Conservation (phyloP, 2,888 invertebrate genomes). For the Andrena hattorfiana region DNA sequence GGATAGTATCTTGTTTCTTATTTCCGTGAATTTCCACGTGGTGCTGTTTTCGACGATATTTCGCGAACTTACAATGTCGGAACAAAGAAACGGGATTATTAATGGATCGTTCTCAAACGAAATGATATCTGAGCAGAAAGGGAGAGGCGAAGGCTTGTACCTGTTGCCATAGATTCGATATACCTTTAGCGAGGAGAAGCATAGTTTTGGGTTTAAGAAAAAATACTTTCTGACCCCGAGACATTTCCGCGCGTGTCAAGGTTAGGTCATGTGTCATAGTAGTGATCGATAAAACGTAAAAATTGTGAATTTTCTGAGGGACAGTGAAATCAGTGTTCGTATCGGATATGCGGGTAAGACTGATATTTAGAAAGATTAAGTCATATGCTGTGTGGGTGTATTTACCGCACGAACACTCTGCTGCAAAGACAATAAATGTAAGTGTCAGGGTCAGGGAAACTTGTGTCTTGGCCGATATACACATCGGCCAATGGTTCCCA, state of each 20-base stretch:
- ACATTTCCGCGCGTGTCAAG: conserved; percentile 73
- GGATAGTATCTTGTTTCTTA: not conserved
- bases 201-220: conserved; percentile 2
- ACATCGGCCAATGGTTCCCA: conserved; percentile 91
- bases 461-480: conserved; percentile 85
- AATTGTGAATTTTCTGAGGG: conserved; percentile 30
- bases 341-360: not conserved
- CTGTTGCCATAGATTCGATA: not conserved
- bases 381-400: conserved; percentile 46
- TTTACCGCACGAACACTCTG: conserved; percentile 89
- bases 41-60: conserved; percentile 21
- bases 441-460: conserved; percentile 86
- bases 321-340: not conserved
- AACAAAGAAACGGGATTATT: not conserved
- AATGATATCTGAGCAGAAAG: not conserved
- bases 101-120: not conserved
- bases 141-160: too few relatives aligned
- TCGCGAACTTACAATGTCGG: not conserved
- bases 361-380: not conserved
- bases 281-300: conserved; percentile 77
- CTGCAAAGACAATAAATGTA: conserved; percentile 90
- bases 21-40: conserved; percentile 27
- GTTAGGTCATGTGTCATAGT: conserved; percentile 79
- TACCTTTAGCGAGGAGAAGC: not conserved
- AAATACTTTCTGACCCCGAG: conserved; percentile 36